Evolutionary conservation across 2,888 invertebrate species (phyloP), one percentile per base, ranked within the genome.

Genomic region (Lasiommata megera): DNA sequence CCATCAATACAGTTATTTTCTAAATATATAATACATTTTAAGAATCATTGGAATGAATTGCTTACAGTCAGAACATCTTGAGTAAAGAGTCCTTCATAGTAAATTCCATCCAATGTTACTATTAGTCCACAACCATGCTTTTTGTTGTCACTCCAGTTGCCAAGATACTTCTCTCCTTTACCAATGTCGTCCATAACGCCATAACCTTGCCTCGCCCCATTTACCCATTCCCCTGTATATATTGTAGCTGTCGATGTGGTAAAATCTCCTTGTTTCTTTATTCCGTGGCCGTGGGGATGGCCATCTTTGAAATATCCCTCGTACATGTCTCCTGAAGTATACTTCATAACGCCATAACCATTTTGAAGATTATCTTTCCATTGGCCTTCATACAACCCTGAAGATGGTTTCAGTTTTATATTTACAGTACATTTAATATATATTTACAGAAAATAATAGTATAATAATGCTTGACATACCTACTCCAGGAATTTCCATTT

Each of bases 251-350:
- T 92, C 1, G 94, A 93, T 0, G 94, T 92, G 56, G 94, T 95
- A 72, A 95, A 95, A 64, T 94, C 94, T 0, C 96, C 96, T 72
- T 95, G 95, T 60, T 94, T 95, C 62, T 95, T 92, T 55, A 95
- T 93, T 0, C 98, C 98, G 74, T 97, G 97, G 0, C 98, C 98
- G 72, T 96, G 95, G 1, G 95, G 94, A 51, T 93, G 87, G 0
- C 97, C 96, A 69, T 97, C 96, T 75, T 95, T 95, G 76, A 97
- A 97, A 76, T 95, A 94, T 0, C 98, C 98, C 72, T 96, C 96
- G 74, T 97, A 98, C 12, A 95, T 87, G 73, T 96, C 96, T 3
- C 96, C 96, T 56, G 94, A 94, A 11, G 92, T 83, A 76, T 95
- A 96, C 73, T 93, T 95, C 84, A 96, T 93, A 1, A 92, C 92